Base-by-base conservation (phyloP, 2,888 invertebrate species). In the Tetanocera ferruginea region DNA sequence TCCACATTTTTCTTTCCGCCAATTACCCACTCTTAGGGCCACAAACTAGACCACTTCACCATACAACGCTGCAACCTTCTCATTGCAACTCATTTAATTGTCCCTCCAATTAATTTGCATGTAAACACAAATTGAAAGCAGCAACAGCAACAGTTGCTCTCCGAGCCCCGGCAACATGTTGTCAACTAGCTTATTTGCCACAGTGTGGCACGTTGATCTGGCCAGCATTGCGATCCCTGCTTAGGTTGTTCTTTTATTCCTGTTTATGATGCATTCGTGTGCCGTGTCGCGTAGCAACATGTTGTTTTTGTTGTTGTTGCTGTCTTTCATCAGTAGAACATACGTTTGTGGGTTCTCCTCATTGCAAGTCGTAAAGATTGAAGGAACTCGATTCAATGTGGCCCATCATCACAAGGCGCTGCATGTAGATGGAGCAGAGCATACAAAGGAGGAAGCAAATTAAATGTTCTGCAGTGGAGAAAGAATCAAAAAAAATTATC, bases 101-200 rank as follows among this genome's bases (percentile, higher is more conserved):
- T 79, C 78, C 80, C 79, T 76, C 80, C 79, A 81, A 80, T 82
- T 81, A 81, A 81, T 82, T 83, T 83, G 83, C 83, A 83, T 83
- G 82, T 83, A 83, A 83, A 83, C 83, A 83, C 83, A 83, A 83
- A 83, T 83, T 83, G 83, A 81, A 79, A 80, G 77, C 81, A 83
- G 80, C 78, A 80, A 72, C 75, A 69, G 51, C 49, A 70, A 37
- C 43, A 28, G 60, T 25, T 62, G 60, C 60, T 62, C 25, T 43
- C 25, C 60, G 6, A 62, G 9, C 66, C 66, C n/a, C 55, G 9
- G 70, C 70, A 55, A 70, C 55, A 55, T 70, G 70, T 70, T 70
- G 70, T 70, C 55, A 52, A 31, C 25, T 17, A 31, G 14, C 70
- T 70, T 55, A 70, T 70, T 70, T 70, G 52, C 34, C 64, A 31